Base-by-base conservation (phyloP, 2,113 vertebrate species). In the Larimichthys crocea region DNA sequence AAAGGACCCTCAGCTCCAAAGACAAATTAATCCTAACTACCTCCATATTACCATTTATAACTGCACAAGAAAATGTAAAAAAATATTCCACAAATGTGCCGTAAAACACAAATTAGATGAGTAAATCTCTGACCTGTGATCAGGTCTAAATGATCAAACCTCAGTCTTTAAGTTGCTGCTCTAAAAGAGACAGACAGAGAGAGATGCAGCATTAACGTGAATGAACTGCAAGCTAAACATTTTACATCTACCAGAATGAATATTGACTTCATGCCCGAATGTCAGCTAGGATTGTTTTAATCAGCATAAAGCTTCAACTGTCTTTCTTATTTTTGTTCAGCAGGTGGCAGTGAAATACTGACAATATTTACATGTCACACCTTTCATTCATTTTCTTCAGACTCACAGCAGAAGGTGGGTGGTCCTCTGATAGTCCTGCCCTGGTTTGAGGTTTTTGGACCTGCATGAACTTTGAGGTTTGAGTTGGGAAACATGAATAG, bases 261-360 rank as follows among this genome's bases (percentile, higher is more conserved):
- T 11, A 20, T 11, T 20, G 19, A 62, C 31, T 63, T 7, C 35
- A 42, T 42, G 20, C 42, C 20, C 20, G n/a, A 62, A 17, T 11
- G 59, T 35, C 29, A 42, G 60, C 12, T n/a, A 29, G 35, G 42
- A 15, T n/a, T 29, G 20, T 35, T 69, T 71, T 29, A 40, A 63
- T 52, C 57, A 12, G 49, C 10, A 31, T 4, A 7, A n/a, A 48
- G 35, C n/a, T 60, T 44, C 29, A 6, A 50, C 11, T 70, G 44
- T 68, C 44, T 15, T 71, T 31, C 42, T 31, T 48, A 15, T 70
- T 40, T 65, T 53, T 29, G 6, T 1, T 63, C 77, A 26, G 44
- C 49, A 86, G 85, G 74, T 76, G 86, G 88, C 78, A 90, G 78
- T 79, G 40, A 75, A 75, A 66, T 48, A 60, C 67, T 42, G 10